A percentile compares a stretch with the other conserved stretches of the same genome.
These are phyloP conservation scores for Pelochelys cantorii DNA, from an alignment of 2,797 vertebrate genomes.

Conservation along the genomic window DNA sequence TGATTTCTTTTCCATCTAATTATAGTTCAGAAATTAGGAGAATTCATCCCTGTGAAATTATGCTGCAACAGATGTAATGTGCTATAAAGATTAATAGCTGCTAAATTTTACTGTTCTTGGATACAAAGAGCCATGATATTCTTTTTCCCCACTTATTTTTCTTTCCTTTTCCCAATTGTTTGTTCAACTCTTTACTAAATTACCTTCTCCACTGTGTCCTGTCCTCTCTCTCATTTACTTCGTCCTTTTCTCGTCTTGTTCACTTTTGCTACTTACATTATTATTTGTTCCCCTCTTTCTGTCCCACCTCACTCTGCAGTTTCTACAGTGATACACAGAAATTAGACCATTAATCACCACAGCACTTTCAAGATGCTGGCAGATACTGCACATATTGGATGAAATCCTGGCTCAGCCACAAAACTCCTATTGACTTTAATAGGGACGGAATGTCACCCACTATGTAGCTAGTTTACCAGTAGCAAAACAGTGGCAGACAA, in stretches of 20 bases:
- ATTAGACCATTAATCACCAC: rapidly evolving
- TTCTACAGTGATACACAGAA: neutral
- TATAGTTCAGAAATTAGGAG: neutral
- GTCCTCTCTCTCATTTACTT: neutral
- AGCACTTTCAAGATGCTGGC: neutral
- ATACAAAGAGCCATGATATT: neutral
- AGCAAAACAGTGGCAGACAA: neutral
- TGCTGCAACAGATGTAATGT: neutral
- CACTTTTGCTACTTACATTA: rapidly evolving
- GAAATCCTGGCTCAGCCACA: neutral
- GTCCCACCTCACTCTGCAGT: neutral
- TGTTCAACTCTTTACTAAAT: neutral
- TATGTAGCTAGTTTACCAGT: neutral
- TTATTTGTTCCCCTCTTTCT: neutral
- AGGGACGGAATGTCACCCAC: neutral
- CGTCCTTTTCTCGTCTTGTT: neutral
- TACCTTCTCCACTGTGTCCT: neutral
- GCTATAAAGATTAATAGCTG: neutral
- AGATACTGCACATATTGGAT: neutral
- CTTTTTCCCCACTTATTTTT: neutral
- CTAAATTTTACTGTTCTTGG: neutral
- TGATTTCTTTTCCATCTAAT: neutral
- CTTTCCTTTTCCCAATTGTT: neutral
- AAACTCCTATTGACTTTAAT: neutral
- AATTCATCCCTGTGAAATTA: neutral